These are phyloP conservation scores for Opisthocomus hoazin DNA, from an alignment of 2,113 vertebrate genomes.

Conservation along the genomic window DNA sequence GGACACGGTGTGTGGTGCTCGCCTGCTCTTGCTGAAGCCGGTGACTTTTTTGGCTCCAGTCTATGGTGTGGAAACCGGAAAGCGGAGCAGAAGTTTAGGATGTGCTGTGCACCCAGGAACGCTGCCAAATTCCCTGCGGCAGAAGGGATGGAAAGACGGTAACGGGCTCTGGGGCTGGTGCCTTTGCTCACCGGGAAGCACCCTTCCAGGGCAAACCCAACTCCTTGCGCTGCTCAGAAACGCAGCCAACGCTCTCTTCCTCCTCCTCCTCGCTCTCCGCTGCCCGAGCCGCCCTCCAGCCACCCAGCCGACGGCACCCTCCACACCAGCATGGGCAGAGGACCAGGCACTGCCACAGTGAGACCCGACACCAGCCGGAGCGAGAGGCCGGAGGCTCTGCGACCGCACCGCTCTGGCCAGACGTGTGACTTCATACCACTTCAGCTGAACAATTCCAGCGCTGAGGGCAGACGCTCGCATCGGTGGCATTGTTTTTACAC, in stretches of 20 bases:
- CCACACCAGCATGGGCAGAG: rapidly evolving
- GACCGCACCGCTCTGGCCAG: rapidly evolving
- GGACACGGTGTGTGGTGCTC: rapidly evolving
- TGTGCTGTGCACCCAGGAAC: background rate
- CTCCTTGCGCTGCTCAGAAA: background rate
- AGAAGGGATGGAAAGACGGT: background rate
- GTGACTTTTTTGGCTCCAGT: background rate
- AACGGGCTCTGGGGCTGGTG: rapidly evolving
- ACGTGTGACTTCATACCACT: background rate
- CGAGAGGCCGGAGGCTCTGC: rapidly evolving
- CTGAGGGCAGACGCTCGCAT: background rate
- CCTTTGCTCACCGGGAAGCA: rapidly evolving
- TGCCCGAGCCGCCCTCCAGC: background rate
- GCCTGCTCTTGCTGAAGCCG: rapidly evolving
- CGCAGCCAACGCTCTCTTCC: rapidly evolving
- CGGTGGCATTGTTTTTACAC: background rate
- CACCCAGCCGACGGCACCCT: background rate
- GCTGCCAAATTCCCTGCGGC: rapidly evolving
- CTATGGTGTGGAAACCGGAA: rapidly evolving
- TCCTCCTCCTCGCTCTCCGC: background rate
- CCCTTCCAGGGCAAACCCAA: background rate
- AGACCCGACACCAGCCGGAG: background rate
- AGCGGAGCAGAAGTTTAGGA: background rate
- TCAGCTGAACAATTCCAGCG: background rate
- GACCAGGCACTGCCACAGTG: rapidly evolving